Evolutionary conservation across 2,888 invertebrate species (phyloP).

Genomic region (Ypsolopha scabrella): DNA sequence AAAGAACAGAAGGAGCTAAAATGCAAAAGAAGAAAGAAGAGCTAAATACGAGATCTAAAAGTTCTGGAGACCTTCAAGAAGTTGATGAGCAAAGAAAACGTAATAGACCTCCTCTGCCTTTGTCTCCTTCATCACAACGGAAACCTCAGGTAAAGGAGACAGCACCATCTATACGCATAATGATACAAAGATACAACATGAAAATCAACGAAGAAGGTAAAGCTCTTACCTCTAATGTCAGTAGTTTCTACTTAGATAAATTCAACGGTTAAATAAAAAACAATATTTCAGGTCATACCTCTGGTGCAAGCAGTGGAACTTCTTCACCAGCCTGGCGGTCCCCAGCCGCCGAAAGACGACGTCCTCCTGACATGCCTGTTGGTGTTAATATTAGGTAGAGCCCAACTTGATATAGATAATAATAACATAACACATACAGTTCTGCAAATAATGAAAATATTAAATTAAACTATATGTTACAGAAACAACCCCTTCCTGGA

Average conservation of each 20-base stretch:
- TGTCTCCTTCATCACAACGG: conserved; percentile 71
- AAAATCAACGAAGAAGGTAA: conserved; percentile 71
- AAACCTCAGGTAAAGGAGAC: conserved; percentile 71
- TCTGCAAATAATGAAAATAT: conserved; percentile 19
- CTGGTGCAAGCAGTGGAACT: conserved; percentile 70
- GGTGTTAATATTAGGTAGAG: conserved; percentile 57
- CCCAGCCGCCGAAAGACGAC: conserved; percentile 71
- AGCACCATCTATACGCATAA: conserved; percentile 76
- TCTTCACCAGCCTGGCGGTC: conserved; percentile 78
- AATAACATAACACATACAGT: neutral
- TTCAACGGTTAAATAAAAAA: too few relatives aligned
- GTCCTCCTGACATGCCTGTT: conserved; percentile 63
- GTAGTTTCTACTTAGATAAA: too few relatives aligned
- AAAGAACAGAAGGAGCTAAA: conserved; percentile 21
- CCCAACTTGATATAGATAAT: neutral
- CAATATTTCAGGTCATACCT: conserved; percentile 40
- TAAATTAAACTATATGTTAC: conserved; percentile 6
- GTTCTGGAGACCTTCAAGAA: conserved; percentile 47
- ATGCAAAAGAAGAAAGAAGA: conserved; percentile 24
- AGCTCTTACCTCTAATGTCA: neutral
- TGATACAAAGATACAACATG: conserved; percentile 78
- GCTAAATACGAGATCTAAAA: conserved; percentile 26
- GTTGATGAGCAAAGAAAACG: conserved; percentile 41
- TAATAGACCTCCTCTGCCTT: conserved; percentile 68
- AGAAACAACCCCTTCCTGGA: conserved; percentile 67